A percentile compares a stretch with the other conserved stretches of the same genome.
phyloP scores from a whole-genome alignment of 2,888 invertebrate genomes.

The Ophion obscuratus region DNA sequence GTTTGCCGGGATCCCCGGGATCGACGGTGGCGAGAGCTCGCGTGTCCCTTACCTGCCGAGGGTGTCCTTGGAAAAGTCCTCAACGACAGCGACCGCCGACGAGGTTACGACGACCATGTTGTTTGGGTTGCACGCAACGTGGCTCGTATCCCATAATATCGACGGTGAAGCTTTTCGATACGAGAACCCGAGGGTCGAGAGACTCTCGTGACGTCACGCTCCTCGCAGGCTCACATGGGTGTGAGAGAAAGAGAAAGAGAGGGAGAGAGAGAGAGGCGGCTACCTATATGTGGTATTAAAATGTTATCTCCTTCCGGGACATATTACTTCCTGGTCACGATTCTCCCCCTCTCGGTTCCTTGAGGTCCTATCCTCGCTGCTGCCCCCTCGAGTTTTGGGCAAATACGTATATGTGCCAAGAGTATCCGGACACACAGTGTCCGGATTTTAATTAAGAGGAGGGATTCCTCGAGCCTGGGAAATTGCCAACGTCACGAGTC shows the following conservation, averaged over 20 bases:
- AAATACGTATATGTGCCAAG: background rate
- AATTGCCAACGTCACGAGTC: background rate
- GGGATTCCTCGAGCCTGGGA: background rate
- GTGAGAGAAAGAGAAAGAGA: background rate
- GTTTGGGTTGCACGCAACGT: conserved; percentile 55
- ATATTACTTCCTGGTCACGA: conserved; percentile 58
- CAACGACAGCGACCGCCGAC: conserved; percentile 79
- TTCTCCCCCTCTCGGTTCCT: conserved; percentile 12
- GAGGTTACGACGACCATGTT: conserved; percentile 80
- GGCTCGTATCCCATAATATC: conserved; percentile 76
- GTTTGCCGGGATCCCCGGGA: background rate
- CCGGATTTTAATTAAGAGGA: conserved; percentile 55
- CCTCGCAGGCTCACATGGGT: conserved; percentile 10
- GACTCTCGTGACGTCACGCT: conserved; percentile 6
- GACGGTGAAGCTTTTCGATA: conserved; percentile 13
- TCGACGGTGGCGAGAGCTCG: background rate
- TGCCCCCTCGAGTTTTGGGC: background rate
- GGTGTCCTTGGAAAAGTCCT: conserved; percentile 81
- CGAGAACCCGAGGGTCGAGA: background rate
- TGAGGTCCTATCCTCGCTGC: background rate
- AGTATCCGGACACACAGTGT: conserved; percentile 31
- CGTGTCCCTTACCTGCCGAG: conserved; percentile 79
- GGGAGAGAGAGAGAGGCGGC: background rate
- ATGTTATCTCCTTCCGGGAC: conserved; percentile 20
- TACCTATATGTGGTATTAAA: background rate